These are phyloP conservation scores for Neodiprion virginianus DNA, from an alignment of 1,140 invertebrate species.

Conservation along the genomic window DNA sequence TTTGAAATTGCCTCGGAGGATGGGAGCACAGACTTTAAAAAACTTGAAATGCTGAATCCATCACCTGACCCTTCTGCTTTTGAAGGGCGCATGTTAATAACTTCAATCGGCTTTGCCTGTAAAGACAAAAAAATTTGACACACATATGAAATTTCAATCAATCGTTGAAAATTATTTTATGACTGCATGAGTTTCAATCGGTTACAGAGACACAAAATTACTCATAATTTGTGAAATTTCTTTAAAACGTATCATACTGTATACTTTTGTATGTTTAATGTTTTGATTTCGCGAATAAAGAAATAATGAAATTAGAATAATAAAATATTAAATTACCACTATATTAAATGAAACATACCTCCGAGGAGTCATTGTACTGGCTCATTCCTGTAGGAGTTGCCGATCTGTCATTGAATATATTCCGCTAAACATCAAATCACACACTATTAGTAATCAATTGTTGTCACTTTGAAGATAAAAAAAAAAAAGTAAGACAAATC, in stretches of 20 bases:
- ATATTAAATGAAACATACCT: constrained; percentile 40
- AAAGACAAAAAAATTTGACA: constrained; percentile 1
- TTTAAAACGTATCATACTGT: no score
- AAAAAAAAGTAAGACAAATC: constrained; percentile 1
- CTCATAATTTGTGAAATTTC: no score
- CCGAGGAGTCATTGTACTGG: constrained; percentile 50
- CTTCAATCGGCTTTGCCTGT: constrained; percentile 64
- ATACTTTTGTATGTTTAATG: not conserved
- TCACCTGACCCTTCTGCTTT: constrained; percentile 43
- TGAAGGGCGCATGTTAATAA: constrained; percentile 54
- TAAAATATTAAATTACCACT: not conserved
- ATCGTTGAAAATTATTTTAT: no score
- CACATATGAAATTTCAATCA: no score
- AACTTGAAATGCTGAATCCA: constrained; percentile 53
- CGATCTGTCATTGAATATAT: constrained; percentile 54
- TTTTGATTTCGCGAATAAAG: not conserved
- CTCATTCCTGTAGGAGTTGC: constrained; percentile 41
- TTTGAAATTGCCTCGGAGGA: constrained; percentile 39
- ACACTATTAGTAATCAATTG: constrained; percentile 4
- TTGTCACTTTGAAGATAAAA: not conserved
- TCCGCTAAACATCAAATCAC: constrained; percentile 44
- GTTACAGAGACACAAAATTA: no score
- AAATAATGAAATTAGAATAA: not conserved
- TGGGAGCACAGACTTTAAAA: constrained; percentile 56
- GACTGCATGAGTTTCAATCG: no score